Base-by-base conservation (phyloP, 1,140 invertebrate species). In the Zaprionus davidi region DNA sequence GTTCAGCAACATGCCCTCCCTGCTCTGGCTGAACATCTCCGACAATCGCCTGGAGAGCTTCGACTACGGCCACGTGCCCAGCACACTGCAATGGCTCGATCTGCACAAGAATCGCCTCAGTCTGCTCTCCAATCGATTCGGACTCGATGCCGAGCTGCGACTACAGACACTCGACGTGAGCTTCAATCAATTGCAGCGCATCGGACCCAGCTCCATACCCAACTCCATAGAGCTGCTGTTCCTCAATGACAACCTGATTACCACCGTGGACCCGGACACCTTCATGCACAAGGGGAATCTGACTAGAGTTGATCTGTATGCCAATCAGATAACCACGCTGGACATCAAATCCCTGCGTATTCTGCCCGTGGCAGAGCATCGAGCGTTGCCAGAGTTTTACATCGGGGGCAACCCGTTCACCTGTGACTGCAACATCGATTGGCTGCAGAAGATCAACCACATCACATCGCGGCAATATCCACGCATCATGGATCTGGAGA, bases 41-140 rank as follows among this genome's bases (percentile, higher is more conserved):
- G 97, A 97, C 93, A 99, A 99, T 94, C 95, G 96, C 83, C 94
- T 99, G 78, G 95, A 97, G 82, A 96, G 96, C 95, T 98, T 99
- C 93, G 97, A 98, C 93, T 98, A 98, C 92, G 95, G 96, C 15
- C 94, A 98, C 64, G 95, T 98, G 56, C 97, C 98, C 0, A 91
- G 93, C 53, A 96, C 95, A 72, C 94, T 98, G 67, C 96, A 97
- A 81, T 98, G 97, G 97, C 93, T 99, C 49, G 97, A 98, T 93
- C 94, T 99, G 81, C 97, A 98, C 93, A 96, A 96, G 87, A 99
- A 99, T 93, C 95, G 96, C 85, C 96, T 98, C 71, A 94, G 95
- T 87, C 95, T 97, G 83, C 93, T 99, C 1, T 95, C 96, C 24
- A 97, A 97, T 93, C 95, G 95, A 79, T 96, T 97, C 82, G 94